Evolutionary conservation across 2,888 invertebrate species (phyloP).

Genomic region (Cyclophora punctaria): DNA sequence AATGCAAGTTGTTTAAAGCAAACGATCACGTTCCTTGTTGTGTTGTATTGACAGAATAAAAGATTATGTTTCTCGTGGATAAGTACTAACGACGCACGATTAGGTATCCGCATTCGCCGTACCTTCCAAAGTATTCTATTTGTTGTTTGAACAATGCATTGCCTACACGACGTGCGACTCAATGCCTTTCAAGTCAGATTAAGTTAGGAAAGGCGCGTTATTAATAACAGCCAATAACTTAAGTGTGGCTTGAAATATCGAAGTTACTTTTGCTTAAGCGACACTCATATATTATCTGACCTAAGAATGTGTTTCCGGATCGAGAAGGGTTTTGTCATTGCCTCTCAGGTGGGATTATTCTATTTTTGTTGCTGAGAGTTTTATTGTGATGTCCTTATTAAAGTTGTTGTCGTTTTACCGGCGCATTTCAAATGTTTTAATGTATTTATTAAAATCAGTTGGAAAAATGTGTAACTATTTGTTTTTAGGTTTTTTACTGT

Average conservation of each 20-base stretch:
- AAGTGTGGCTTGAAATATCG: conserved; percentile 67
- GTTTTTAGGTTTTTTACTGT: no score
- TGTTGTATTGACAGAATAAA: conserved; percentile 16
- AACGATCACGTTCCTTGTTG: conserved; percentile 9
- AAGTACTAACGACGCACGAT: conserved; percentile 13
- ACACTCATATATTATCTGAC: conserved; percentile 61
- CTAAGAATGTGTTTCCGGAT: conserved; percentile 71
- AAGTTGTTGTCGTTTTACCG: conserved; percentile 18
- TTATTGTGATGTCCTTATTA: conserved; percentile 23
- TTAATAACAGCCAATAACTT: conserved; percentile 73
- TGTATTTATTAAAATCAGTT: no score
- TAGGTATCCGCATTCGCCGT: conserved; percentile 10
- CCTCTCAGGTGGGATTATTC: conserved; percentile 39
- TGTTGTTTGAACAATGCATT: conserved; percentile 55
- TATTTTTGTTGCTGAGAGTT: conserved; percentile 30
- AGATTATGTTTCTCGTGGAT: conserved; percentile 12
- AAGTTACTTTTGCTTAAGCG: conserved; percentile 70
- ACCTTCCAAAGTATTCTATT: conserved; percentile 45
- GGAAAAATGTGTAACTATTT: no score
- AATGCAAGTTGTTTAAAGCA: neutral
- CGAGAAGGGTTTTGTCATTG: conserved; percentile 53
- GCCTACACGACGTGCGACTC: conserved; percentile 59
- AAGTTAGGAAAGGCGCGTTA: conserved; percentile 69
- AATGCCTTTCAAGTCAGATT: conserved; percentile 71
- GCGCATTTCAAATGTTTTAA: neutral